Evolutionary conservation across 2,888 invertebrate genomes (phyloP).

Genomic region (Euclidia mi): DNA sequence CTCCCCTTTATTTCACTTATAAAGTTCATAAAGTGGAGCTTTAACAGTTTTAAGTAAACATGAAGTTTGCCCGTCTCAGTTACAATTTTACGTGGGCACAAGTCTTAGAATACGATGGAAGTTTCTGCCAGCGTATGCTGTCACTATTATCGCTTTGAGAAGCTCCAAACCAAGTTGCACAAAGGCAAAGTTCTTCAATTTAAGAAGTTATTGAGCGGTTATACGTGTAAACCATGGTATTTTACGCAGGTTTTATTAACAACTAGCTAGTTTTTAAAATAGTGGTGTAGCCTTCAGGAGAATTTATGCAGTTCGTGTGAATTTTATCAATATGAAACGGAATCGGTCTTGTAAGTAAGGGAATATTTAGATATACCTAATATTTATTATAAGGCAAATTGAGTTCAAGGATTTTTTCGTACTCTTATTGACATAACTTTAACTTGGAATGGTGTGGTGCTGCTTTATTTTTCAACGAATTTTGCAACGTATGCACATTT

Average conservation of each 20-base stretch:
- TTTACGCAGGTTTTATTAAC: constrained; percentile 33
- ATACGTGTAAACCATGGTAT: constrained; percentile 39
- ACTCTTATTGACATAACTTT: too few relatives aligned
- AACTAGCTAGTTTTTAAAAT: constrained; percentile 16
- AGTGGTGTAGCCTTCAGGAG: too few relatives aligned
- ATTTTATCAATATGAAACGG: too few relatives aligned
- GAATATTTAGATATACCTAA: too few relatives aligned
- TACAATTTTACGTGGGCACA: constrained; percentile 64
- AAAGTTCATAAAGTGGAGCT: constrained; percentile 58
- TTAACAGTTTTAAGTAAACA: constrained; percentile 68
- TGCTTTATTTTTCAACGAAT: too few relatives aligned
- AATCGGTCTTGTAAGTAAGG: too few relatives aligned
- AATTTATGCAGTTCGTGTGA: too few relatives aligned
- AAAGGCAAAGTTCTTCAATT: constrained; percentile 57
- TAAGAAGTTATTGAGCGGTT: constrained; percentile 49
- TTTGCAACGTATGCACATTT: too few relatives aligned
- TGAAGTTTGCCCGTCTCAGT: constrained; percentile 60
- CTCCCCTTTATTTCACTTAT: constrained; percentile 63
- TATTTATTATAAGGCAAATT: too few relatives aligned
- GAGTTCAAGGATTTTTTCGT: too few relatives aligned
- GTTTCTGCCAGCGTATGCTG: constrained; percentile 52
- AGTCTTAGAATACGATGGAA: constrained; percentile 59
- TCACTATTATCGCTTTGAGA: constrained; percentile 47
- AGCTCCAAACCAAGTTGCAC: constrained; percentile 40
- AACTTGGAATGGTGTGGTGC: too few relatives aligned